These are phyloP conservation scores for Atractosteus spatula DNA, from an alignment of 2,113 vertebrate species.

Conservation along the genomic window DNA sequence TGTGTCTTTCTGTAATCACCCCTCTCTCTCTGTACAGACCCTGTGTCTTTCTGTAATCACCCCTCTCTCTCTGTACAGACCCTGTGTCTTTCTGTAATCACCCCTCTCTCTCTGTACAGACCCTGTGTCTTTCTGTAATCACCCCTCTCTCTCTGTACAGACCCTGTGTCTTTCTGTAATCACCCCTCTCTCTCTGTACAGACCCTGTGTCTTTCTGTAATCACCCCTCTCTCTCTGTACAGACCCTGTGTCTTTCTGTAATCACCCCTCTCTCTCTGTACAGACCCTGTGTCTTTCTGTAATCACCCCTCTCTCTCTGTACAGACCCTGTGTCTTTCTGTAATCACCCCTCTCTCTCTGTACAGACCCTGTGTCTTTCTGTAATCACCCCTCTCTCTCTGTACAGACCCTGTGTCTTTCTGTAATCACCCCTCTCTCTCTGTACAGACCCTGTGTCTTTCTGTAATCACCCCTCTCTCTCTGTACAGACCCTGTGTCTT, in stretches of 20 bases:
- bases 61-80: too few relatives aligned
- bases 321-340: too few relatives aligned
- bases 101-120: not conserved
- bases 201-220: not conserved
- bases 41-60: too few relatives aligned
- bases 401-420: not conserved
- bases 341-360: not conserved
- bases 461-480: not conserved
- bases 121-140: not conserved
- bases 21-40: too few relatives aligned
- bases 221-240: not conserved
- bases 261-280: too few relatives aligned
- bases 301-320: too few relatives aligned
- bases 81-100: not conserved
- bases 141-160: too few relatives aligned
- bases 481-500: not conserved
- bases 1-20: not conserved
- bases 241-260: not conserved
- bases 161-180: too few relatives aligned
- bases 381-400: conserved; percentile 15
- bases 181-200: too few relatives aligned
- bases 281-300: too few relatives aligned
- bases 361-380: not conserved
- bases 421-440: conserved; percentile 2
- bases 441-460: too few relatives aligned